phyloP scores from a whole-genome alignment of 1,140 invertebrate species.

The Idris sp. region DNA sequence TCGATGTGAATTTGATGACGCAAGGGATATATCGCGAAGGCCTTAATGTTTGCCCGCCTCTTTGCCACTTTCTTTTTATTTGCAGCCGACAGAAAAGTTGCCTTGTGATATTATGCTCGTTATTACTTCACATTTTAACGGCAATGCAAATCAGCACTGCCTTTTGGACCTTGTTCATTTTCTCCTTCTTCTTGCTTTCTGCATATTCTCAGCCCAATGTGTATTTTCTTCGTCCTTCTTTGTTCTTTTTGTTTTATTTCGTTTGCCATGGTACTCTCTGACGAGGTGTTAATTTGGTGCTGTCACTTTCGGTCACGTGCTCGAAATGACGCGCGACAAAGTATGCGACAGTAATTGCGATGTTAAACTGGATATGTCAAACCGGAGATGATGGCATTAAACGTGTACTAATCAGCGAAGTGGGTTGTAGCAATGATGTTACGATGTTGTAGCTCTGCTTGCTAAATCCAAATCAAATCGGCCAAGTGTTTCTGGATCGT shows the following conservation, averaged over 20 bases:
- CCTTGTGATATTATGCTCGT: too few relatives aligned
- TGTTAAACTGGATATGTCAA: constrained; percentile 41
- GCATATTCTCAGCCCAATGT: too few relatives aligned
- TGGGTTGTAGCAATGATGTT: constrained; percentile 29
- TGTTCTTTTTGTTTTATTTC: background rate
- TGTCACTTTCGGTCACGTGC: constrained; percentile 51
- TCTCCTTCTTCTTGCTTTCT: constrained; percentile 3
- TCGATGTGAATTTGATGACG: constrained; percentile 44
- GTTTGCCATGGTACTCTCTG: constrained; percentile 3
- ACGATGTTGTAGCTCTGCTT: constrained; percentile 13
- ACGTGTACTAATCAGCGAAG: constrained; percentile 41
- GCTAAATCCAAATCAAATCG: constrained; percentile 30
- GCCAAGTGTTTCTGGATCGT: constrained; percentile 26
- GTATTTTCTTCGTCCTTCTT: background rate
- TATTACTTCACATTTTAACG: too few relatives aligned
- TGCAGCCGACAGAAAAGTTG: constrained; percentile 8
- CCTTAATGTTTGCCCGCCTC: too few relatives aligned
- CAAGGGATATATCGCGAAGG: constrained; percentile 19
- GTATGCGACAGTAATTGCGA: constrained; percentile 50
- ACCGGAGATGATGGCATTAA: constrained; percentile 38
- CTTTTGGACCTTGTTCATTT: too few relatives aligned
- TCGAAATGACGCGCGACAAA: constrained; percentile 36
- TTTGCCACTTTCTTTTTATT: too few relatives aligned
- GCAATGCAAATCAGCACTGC: constrained; percentile 39
- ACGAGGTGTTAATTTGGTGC: constrained; percentile 40